Conservation (phyloP, 2,113 vertebrate genomes). For the Chionomys nivalis region DNA sequence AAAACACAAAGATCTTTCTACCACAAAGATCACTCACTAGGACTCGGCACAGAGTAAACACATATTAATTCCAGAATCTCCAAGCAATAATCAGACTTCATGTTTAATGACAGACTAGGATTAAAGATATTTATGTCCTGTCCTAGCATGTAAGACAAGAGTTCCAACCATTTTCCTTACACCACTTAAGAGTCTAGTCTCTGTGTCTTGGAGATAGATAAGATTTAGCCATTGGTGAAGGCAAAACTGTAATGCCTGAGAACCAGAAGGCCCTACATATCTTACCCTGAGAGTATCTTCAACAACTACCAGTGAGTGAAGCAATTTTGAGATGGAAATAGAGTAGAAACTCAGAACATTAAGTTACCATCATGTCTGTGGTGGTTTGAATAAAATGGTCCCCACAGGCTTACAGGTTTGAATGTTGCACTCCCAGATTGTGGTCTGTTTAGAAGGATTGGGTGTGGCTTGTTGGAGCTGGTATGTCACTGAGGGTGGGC, state of each 20-base stretch:
- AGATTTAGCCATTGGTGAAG: background rate
- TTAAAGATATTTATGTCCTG: background rate
- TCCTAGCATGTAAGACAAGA: background rate
- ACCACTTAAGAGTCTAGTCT: background rate
- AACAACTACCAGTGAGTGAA: background rate
- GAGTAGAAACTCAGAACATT: background rate
- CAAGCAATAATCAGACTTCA: background rate
- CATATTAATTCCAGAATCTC: background rate
- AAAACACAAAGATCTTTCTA: background rate
- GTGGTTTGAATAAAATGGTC: background rate
- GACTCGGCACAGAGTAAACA: background rate
- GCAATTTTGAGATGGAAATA: background rate
- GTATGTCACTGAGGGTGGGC: background rate
- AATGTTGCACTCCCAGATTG: background rate
- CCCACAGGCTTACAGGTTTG: background rate
- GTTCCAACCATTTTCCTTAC: background rate
- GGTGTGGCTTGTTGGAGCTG: background rate
- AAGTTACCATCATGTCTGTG: background rate
- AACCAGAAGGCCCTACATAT: background rate
- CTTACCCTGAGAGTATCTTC: background rate
- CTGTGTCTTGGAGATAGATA: background rate
- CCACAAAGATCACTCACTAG: background rate
- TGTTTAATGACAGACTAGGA: background rate
- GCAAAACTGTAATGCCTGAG: background rate
- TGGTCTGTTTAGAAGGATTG: background rate